Conservation (phyloP, 1,140 invertebrate species). For the Saccostrea cuccullata region DNA sequence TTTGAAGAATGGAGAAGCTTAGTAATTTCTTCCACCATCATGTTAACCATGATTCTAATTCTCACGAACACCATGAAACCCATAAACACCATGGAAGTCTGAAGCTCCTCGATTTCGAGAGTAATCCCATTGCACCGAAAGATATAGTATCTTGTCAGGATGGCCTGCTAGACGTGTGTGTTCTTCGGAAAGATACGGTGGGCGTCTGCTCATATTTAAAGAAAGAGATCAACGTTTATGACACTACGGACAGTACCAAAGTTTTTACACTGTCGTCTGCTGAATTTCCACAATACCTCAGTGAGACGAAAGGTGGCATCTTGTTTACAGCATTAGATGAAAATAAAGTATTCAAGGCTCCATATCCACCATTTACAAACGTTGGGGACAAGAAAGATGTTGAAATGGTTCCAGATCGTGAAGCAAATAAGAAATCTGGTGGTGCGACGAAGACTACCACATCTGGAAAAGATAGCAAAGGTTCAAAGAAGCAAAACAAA, state of each 20-base stretch:
- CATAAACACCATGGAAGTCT: not conserved
- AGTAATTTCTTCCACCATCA: not conserved
- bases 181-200: not conserved
- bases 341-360: slow-evolving; percentile 2
- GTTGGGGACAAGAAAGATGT: not conserved
- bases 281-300: not conserved
- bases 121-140: not conserved
- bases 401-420: not conserved
- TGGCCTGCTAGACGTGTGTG: not conserved
- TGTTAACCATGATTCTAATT: not conserved
- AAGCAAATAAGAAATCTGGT: not conserved
- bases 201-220: not conserved
- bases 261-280: not conserved
- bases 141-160: not conserved
- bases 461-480: not conserved
- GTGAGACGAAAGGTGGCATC: not conserved
- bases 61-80: not conserved
- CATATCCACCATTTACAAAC: not conserved
- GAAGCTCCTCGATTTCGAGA: not conserved
- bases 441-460: not conserved
- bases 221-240: not conserved
- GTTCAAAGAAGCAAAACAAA: slow-evolving; percentile 6
- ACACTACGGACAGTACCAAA: not conserved
- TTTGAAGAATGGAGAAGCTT: not conserved
- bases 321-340: not conserved